Evolutionary conservation across 1,140 invertebrate species (phyloP), one percentile per base, ranked within the genome.

Genomic region (Conus betulinus): DNA sequence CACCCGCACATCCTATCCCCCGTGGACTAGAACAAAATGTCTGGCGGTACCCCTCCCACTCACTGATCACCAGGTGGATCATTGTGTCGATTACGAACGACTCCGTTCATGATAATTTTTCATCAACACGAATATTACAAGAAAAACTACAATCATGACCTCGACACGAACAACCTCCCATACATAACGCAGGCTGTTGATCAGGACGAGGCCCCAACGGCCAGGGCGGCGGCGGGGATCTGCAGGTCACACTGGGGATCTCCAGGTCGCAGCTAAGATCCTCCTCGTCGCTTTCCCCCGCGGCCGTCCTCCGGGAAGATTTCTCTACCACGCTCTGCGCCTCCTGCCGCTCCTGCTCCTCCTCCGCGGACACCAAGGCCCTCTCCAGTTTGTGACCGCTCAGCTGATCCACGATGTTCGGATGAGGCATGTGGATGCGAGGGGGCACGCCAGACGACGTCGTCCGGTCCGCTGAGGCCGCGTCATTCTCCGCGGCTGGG

Each of bases 391-490:
- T 63, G 23, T 87, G 87, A 7, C 91, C 92, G 15, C 23, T 74
- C 6, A 92, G 82, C 76, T 88, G 82, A 71, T 93, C 93, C 15
- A 94, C 76, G 23, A 95, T 92, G 85, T 93, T 94, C 15, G 94
- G 94, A 88, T 95, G 94, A 10, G 94, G 94, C 79, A 86, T 90
- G 89, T 95, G 92, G 63, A 63, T n/a, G 83, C n/a, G 84, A 20
- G 57, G 63, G 53, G 51, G 52, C n/a, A 8, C 81, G 15, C 82
- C 71, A 17, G 17, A 5, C 60, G 23, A 4, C 8, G 57, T 83
- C 23, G n/a, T 13, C 25, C 17, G n/a, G 39, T 23, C 52, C n/a
- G 25, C 27, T 1, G 57, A 13, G 20, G 82, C 4, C 3, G 15
- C 11, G 82, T 51, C 53, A 6, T 25, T 83, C 7, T 55, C 52